phyloP scores from a whole-genome alignment of 2,797 vertebrate species.

The Lagodon rhomboides region DNA sequence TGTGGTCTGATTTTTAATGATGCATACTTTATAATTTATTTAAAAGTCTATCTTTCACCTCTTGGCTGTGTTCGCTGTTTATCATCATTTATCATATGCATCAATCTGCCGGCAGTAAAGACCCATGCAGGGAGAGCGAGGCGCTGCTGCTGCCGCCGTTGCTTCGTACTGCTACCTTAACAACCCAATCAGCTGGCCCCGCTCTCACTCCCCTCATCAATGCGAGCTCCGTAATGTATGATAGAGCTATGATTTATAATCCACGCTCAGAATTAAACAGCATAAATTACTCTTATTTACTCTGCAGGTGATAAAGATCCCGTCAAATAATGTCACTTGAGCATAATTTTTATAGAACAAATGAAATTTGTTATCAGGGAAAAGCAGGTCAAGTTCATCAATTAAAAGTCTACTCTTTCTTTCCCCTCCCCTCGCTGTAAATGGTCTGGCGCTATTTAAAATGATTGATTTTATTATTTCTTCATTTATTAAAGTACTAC shows the following conservation, averaged over 20 bases:
- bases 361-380: constrained; percentile 89
- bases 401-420: constrained; percentile 82
- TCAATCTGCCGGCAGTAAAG: constrained; percentile 72
- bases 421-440: constrained; percentile 65
- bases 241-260: constrained; percentile 85
- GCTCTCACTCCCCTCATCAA: constrained; percentile 82
- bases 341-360: constrained; percentile 90
- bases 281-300: constrained; percentile 91
- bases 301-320: constrained; percentile 89
- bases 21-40: constrained; percentile 80
- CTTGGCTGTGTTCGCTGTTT: constrained; percentile 68
- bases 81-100: constrained; percentile 78
- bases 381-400: constrained; percentile 89
- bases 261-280: constrained; percentile 85
- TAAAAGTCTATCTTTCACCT: constrained; percentile 78
- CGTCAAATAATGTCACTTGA: constrained; percentile 89
- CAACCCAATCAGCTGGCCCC: constrained; percentile 77
- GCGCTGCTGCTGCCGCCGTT: constrained; percentile 72
- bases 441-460: constrained; percentile 82
- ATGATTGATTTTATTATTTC: constrained; percentile 90
- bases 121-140: constrained; percentile 71
- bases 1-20: constrained; percentile 78
- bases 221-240: constrained; percentile 78
- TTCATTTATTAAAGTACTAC: constrained; percentile 87
- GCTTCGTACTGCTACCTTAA: constrained; percentile 74